Conservation (phyloP, 2,888 invertebrate species). For the Allolobophora icterica region DNA sequence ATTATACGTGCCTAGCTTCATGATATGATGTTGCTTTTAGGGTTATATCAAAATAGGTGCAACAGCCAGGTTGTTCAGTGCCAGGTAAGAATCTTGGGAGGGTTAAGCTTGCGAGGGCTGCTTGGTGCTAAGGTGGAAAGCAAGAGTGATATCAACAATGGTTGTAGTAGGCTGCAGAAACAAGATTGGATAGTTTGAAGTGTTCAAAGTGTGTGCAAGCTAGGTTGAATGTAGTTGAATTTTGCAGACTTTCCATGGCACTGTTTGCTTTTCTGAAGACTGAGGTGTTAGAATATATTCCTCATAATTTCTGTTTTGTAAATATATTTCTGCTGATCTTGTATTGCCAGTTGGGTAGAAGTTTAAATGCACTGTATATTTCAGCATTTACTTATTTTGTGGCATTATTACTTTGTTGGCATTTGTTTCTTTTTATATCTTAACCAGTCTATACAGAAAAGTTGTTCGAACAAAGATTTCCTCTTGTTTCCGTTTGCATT, state of each 20-base stretch:
- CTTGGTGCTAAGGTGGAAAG: background rate
- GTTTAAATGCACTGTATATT: background rate
- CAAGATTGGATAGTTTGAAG: background rate
- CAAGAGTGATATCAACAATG: background rate
- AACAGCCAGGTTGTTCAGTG: background rate
- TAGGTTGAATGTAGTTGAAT: background rate
- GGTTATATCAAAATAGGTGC: background rate
- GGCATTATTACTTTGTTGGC: background rate
- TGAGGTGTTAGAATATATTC: background rate
- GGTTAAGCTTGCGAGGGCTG: background rate
- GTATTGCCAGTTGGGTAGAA: background rate
- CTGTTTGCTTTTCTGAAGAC: background rate
- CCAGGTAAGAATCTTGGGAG: background rate
- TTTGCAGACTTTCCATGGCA: too few species aligned
- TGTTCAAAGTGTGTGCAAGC: background rate
- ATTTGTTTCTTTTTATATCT: background rate
- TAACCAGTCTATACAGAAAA: background rate
- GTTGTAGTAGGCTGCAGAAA: background rate
- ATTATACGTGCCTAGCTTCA: too few species aligned
- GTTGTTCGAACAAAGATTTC: background rate
- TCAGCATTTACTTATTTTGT: background rate
- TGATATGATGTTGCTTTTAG: background rate
- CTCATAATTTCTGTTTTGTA: background rate
- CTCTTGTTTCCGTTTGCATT: background rate
- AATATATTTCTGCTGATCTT: background rate